A percentile compares a stretch with the other conserved stretches of the same genome.
phyloP scores from a whole-genome alignment of 2,888 invertebrate species.

The Amorpha juglandis region DNA sequence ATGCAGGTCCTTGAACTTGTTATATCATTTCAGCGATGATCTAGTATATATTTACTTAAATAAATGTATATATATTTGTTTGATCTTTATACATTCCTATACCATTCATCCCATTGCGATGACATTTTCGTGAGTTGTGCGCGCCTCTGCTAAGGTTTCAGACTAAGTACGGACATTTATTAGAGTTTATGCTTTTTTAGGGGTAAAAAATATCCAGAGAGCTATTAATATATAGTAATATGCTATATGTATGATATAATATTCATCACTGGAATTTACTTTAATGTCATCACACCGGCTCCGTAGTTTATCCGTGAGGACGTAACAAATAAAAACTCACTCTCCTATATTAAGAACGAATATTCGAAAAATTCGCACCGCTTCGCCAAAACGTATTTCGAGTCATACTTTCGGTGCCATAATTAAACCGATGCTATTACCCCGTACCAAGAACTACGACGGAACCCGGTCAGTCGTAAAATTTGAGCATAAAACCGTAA shows the following conservation, averaged over 20 bases:
- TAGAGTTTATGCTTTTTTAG: no score
- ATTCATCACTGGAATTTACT: no score
- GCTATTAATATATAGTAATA: no score
- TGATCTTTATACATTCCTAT: no score
- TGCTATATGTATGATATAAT: no score
- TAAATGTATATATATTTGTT: no score
- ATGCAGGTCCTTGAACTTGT: neutral
- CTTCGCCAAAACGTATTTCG: neutral
- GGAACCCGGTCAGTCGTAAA: conserved; percentile 59
- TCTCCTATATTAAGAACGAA: neutral
- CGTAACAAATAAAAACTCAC: neutral
- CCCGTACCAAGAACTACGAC: conserved; percentile 20
- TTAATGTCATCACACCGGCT: no score
- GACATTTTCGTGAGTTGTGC: no score
- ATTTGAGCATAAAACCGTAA: conserved; percentile 70
- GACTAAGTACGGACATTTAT: no score
- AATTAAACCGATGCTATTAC: conserved; percentile 20
- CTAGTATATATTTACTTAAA: neutral
- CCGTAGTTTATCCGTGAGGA: neutral
- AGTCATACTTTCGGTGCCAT: conserved; percentile 15
- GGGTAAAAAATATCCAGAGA: no score
- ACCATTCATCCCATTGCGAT: no score
- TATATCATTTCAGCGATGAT: neutral
- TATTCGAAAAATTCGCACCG: conserved; percentile 1
- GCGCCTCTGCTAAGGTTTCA: no score